Conservation (phyloP, 2,888 invertebrate genomes). For the Neoaliturus tenellus region DNA sequence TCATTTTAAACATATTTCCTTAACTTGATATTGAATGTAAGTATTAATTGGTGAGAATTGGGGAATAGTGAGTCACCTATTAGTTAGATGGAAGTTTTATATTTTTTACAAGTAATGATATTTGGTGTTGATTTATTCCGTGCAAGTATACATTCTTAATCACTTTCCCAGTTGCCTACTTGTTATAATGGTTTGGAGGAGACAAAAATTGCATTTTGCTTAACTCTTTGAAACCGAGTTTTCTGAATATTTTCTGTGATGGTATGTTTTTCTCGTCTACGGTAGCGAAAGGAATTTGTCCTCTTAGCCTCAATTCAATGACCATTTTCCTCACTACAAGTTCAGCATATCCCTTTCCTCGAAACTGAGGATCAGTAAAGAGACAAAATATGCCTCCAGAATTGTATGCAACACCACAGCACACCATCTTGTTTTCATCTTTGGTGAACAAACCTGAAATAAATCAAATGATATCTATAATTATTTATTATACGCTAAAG, state of each 20-base stretch:
- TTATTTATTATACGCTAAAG: too few species aligned
- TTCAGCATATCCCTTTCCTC: constrained; percentile 14
- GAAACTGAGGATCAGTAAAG: background rate
- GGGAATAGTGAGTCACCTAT: too few species aligned
- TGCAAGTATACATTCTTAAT: too few species aligned
- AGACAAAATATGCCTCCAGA: constrained; percentile 17
- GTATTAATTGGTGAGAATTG: too few species aligned
- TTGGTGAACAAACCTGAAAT: background rate
- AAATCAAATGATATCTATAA: too few species aligned
- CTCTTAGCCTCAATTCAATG: background rate
- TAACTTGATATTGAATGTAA: too few species aligned
- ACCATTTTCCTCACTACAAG: background rate
- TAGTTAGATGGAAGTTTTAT: too few species aligned
- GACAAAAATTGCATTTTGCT: background rate
- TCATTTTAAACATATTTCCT: too few species aligned
- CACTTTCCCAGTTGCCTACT: too few species aligned
- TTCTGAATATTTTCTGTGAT: background rate
- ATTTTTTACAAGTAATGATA: too few species aligned
- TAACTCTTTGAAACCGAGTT: background rate
- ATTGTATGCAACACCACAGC: background rate
- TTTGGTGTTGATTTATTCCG: too few species aligned
- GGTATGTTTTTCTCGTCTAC: background rate
- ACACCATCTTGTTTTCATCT: background rate
- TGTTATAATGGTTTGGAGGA: background rate
- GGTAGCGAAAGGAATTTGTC: constrained; percentile 1